phyloP scores from a whole-genome alignment of 2,888 invertebrate genomes.

The Eutolmus rufibarbis region DNA sequence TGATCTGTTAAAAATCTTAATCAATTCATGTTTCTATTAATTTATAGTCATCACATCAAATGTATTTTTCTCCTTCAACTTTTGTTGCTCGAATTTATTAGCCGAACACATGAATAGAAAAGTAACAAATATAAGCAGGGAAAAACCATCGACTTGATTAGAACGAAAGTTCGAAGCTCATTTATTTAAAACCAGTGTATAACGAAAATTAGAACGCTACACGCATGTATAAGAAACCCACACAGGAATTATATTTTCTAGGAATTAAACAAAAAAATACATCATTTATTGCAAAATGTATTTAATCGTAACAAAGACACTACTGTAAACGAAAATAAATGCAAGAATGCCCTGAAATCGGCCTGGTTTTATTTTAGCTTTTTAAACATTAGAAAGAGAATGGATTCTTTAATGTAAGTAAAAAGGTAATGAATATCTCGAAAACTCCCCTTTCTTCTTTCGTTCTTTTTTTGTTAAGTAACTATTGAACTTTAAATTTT shows the following conservation, averaged over 20 bases:
- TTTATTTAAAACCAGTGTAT: background rate
- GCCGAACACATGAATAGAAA: background rate
- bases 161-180: background rate
- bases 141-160: background rate
- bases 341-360: background rate
- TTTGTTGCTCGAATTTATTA: background rate
- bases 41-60: background rate
- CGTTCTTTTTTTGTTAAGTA: too few species aligned
- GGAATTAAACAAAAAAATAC: background rate
- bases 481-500: too few species aligned
- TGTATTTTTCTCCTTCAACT: background rate
- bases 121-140: background rate
- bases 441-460: too few species aligned
- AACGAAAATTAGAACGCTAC: background rate
- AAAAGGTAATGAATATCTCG: too few species aligned
- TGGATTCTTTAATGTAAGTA: background rate
- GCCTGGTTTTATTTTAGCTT: background rate
- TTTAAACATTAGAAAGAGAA: background rate
- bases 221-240: background rate
- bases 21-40: background rate
- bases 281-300: constrained; percentile 30
- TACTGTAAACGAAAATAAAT: background rate
- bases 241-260: constrained; percentile 20
- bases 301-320: constrained; percentile 9
- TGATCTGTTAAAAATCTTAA: background rate